Evolutionary conservation across 2,888 invertebrate genomes (phyloP), one percentile per base, ranked within the genome.

Genomic region (Meta bourneti): DNA sequence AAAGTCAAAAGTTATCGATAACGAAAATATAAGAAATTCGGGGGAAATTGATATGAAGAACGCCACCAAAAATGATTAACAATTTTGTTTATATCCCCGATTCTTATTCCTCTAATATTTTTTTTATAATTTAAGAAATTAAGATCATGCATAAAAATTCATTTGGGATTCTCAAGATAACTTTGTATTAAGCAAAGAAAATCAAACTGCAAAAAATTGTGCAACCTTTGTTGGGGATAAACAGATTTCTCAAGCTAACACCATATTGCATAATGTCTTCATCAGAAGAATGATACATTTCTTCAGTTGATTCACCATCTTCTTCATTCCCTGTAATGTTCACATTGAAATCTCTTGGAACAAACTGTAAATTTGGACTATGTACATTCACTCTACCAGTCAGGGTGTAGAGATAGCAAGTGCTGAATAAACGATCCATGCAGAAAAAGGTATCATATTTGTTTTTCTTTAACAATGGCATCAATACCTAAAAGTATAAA

Each of bases 281-380:
- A 16, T 82, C 72, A 19, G 74, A 34, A n/a, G 69, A 81, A 19
- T 52, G 52, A 61, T 79, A 78, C 4, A 34, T 70, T 13, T 84
- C 91, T 16, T 83, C 80, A 11, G 7, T 54, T n/a, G 11, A n/a
- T 1, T 51, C 77, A 54, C 34, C n/a, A 9, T 49, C 19, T 6
- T 2, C 9, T 13, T 79, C 84, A 19, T 61, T 34, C 8, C 7
- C 48, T 34, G 9, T 51, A 16, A 61, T 75, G 19, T 89, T 61
- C 16, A 90, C 70, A 51, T 51, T 78, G 95, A 99, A 99, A 94
- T 98, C 97, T 94, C 97, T 97, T 0, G 98, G 98, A 20, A 99
- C 96, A 95, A 97, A 98, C 95, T 99, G 99, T 71, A 99, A 95
- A 95, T 98, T 99, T 0, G 99, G 99, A 94, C 98, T 98, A 92